Percentiles rank a stretch among this genome's conserved stretches.
phyloP scores from a whole-genome alignment of 2,888 invertebrate species.

The Spisula subtruncata region DNA sequence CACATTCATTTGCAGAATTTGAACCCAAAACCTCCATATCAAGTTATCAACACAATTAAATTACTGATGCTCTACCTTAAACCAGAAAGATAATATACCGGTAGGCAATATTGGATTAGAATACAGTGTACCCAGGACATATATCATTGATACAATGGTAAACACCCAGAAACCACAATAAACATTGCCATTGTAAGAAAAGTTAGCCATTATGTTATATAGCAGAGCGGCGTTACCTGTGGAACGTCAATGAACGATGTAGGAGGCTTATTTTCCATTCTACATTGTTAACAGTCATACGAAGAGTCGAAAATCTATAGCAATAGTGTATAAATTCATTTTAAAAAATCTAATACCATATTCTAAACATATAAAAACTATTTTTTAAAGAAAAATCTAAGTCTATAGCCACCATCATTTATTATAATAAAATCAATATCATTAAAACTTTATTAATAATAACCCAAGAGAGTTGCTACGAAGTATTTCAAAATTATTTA shows the following conservation, averaged over 20 bases:
- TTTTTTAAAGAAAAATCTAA: neutral
- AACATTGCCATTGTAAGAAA: slow-evolving; percentile 14
- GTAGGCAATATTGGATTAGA: too few relatives aligned
- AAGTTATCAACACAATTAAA: too few relatives aligned
- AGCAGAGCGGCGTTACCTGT: slow-evolving; percentile 51
- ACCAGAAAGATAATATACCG: too few relatives aligned
- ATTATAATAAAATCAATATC: neutral
- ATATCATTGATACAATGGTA: neutral
- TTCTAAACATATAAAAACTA: too few relatives aligned
- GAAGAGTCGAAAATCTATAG: slow-evolving; percentile 43
- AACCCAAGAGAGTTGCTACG: slow-evolving; percentile 2
- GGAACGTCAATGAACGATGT: slow-evolving; percentile 54
- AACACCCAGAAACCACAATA: slow-evolving; percentile 36
- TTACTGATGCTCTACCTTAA: too few relatives aligned
- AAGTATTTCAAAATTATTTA: too few relatives aligned
- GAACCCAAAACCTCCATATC: too few relatives aligned
- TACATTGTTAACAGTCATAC: slow-evolving; percentile 66
- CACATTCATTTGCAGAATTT: too few relatives aligned
- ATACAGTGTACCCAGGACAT: neutral
- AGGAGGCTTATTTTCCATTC: slow-evolving; percentile 64
- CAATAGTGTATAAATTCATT: slow-evolving; percentile 7
- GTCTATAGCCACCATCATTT: neutral
- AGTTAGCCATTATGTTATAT: slow-evolving; percentile 9
- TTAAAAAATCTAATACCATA: neutral
- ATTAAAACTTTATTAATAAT: neutral